A percentile compares a stretch with the other conserved stretches of the same genome.
Conservation (phyloP, 2,888 invertebrate genomes). For the Sarcophaga variegata region DNA sequence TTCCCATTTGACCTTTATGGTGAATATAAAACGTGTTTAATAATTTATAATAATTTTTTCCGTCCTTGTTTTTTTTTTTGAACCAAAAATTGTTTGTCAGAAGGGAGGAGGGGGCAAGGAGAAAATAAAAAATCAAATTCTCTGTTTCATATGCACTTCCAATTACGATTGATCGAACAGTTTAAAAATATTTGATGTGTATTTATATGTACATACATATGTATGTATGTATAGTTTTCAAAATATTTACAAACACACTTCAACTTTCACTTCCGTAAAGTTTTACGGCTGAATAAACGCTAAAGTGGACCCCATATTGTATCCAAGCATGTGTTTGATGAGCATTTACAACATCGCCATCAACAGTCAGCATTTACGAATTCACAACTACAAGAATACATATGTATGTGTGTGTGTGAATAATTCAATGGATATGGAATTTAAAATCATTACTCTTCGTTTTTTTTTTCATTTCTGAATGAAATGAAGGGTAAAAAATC, state of each 20-base stretch:
- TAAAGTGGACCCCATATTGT: slow-evolving; percentile 44
- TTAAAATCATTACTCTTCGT: neutral
- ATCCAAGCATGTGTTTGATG: neutral
- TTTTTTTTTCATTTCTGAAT: neutral
- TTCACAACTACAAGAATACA: neutral
- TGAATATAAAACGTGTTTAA: no score
- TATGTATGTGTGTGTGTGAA: slow-evolving; percentile 27
- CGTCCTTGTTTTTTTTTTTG: no score
- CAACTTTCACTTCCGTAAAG: slow-evolving; percentile 51
- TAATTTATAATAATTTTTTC: no score
- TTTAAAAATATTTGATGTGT: slow-evolving; percentile 14
- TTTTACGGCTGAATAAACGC: slow-evolving; percentile 44
- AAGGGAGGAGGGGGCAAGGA: neutral
- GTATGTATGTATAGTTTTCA: slow-evolving; percentile 5
- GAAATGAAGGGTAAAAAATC: neutral
- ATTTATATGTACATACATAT: neutral
- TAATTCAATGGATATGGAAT: slow-evolving; percentile 46
- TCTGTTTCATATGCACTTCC: slow-evolving; percentile 19
- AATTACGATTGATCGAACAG: slow-evolving; percentile 38
- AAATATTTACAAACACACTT: slow-evolving; percentile 25
- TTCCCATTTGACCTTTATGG: no score
- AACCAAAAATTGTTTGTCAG: neutral
- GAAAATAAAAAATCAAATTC: neutral
- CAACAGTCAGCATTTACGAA: neutral
- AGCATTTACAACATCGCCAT: neutral